Evolutionary conservation across 2,113 vertebrate species (phyloP).

Genomic region (Polypterus senegalus): DNA sequence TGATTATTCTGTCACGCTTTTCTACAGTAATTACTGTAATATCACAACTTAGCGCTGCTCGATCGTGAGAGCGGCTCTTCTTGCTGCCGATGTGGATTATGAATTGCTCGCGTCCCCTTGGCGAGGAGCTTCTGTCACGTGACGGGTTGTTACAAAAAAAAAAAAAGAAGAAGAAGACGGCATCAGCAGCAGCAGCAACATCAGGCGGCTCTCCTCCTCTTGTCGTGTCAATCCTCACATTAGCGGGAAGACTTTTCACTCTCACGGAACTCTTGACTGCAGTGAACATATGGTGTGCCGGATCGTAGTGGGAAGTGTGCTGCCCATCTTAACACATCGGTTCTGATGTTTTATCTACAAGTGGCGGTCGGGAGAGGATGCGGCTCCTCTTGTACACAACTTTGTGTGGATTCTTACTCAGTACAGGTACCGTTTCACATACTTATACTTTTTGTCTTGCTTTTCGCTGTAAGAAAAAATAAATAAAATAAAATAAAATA

Average conservation of each 20-base stretch:
- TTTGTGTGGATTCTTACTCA: slow-evolving; percentile 43
- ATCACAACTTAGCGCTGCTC: too few relatives aligned
- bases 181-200: too few relatives aligned
- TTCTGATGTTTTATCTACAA: slow-evolving; percentile 35
- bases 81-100: background rate
- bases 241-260: too few relatives aligned
- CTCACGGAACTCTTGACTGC: background rate
- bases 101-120: slow-evolving; percentile 8
- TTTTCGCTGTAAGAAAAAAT: too few relatives aligned
- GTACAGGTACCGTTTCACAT: slow-evolving; percentile 30
- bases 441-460: too few relatives aligned
- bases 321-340: slow-evolving; percentile 15
- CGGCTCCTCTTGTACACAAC: slow-evolving; percentile 37
- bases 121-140: slow-evolving; percentile 15
- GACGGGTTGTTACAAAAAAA: background rate
- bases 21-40: too few relatives aligned
- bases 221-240: too few relatives aligned
- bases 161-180: too few relatives aligned
- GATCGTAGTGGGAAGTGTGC: slow-evolving; percentile 12
- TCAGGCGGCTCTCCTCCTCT: background rate
- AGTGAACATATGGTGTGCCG: slow-evolving; percentile 2
- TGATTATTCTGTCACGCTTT: too few relatives aligned
- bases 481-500: slow-evolving; percentile 11
- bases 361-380: slow-evolving; percentile 37
- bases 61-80: too few relatives aligned